phyloP scores from a whole-genome alignment of 2,888 invertebrate genomes.

The Phyllotreta striolata region DNA sequence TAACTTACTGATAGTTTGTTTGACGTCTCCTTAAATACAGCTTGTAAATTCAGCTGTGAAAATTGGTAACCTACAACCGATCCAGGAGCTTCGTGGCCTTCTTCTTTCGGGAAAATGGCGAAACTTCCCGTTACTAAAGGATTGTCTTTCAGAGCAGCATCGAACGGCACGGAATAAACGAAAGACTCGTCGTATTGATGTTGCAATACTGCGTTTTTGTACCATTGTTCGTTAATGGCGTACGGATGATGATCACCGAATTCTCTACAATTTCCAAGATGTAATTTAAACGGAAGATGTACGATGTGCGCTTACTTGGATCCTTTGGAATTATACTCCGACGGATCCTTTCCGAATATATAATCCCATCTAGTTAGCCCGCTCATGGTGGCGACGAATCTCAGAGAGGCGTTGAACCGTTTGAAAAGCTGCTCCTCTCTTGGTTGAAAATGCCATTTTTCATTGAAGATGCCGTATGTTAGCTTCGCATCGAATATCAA shows the following conservation, averaged over 20 bases:
- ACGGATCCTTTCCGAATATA: slow-evolving; percentile 64
- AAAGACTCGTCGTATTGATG: slow-evolving; percentile 81
- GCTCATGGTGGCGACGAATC: slow-evolving; percentile 77
- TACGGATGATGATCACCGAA: slow-evolving; percentile 80
- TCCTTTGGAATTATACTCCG: slow-evolving; percentile 35
- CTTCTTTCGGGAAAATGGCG: slow-evolving; percentile 83
- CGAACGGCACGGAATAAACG: slow-evolving; percentile 79
- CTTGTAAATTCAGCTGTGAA: slow-evolving; percentile 73
- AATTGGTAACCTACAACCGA: slow-evolving; percentile 91
- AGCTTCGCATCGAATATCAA: slow-evolving; percentile 88
- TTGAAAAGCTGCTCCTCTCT: slow-evolving; percentile 65
- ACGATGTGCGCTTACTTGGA: slow-evolving; percentile 31
- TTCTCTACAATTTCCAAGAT: slow-evolving; percentile 62
- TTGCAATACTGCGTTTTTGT: slow-evolving; percentile 87
- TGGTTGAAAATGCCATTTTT: slow-evolving; percentile 51
- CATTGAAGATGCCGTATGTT: slow-evolving; percentile 65
- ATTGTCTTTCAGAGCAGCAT: slow-evolving; percentile 60
- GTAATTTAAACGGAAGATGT: background rate
- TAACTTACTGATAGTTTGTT: slow-evolving; percentile 61
- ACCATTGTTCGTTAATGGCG: slow-evolving; percentile 91
- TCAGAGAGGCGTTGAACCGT: slow-evolving; percentile 75
- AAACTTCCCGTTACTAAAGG: slow-evolving; percentile 81
- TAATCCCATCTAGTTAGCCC: slow-evolving; percentile 90
- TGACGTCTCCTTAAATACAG: slow-evolving; percentile 76
- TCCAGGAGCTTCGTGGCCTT: slow-evolving; percentile 79